Conservation (phyloP, 2,797 vertebrate species). For the Pogoniulus pusillus region DNA sequence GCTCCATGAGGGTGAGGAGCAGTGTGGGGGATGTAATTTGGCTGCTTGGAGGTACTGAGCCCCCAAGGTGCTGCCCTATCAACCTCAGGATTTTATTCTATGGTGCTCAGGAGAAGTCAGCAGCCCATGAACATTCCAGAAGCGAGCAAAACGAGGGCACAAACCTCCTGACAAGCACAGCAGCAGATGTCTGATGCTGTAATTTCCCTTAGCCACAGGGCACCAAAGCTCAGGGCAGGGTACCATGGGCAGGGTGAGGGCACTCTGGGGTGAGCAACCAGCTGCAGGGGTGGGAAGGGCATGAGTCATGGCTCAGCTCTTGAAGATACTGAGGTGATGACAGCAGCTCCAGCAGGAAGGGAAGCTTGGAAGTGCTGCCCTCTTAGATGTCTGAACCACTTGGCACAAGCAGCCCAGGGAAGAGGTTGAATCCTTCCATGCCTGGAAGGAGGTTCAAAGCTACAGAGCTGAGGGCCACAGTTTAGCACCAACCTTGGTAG, state of each 20-base stretch:
- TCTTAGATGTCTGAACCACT: background rate
- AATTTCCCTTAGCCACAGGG: background rate
- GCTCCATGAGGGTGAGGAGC: too few species aligned
- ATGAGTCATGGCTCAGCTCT: background rate
- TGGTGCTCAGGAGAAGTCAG: background rate
- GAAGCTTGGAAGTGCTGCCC: accelerated
- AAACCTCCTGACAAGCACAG: background rate
- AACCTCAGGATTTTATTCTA: too few species aligned
- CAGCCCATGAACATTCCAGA: accelerated
- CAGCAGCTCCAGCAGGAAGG: accelerated
- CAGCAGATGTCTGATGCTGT: background rate
- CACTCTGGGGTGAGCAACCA: background rate
- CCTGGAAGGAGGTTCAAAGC: too few species aligned
- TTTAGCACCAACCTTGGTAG: too few species aligned
- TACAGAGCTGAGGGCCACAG: too few species aligned
- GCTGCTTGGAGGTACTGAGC: too few species aligned
- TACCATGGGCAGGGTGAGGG: background rate
- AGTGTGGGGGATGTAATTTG: too few species aligned
- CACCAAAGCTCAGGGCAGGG: background rate
- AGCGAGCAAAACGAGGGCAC: accelerated
- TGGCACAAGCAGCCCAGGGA: too few species aligned
- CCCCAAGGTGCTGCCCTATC: background rate
- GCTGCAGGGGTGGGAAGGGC: accelerated
- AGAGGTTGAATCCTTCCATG: too few species aligned
- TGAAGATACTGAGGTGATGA: background rate